Percentiles rank a stretch among this genome's conserved stretches.
phyloP scores from a whole-genome alignment of 2,797 vertebrate genomes.

The Hypotaenidia philippensis region DNA sequence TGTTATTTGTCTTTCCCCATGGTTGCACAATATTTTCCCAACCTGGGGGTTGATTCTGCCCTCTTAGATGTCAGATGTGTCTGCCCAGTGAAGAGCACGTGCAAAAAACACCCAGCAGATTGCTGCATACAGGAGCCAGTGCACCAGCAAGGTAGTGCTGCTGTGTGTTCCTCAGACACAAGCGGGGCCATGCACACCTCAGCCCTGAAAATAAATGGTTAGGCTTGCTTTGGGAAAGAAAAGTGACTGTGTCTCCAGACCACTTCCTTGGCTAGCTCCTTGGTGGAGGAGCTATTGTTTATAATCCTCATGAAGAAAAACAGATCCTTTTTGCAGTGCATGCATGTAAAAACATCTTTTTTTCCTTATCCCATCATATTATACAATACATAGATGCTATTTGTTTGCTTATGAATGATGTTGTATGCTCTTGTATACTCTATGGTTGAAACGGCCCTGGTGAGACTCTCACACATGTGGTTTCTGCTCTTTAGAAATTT shows the following conservation, averaged over 20 bases:
- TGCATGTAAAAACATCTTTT: not conserved
- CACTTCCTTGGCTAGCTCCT: not conserved
- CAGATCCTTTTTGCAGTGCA: not conserved
- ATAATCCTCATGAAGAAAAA: not conserved
- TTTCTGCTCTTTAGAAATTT: not conserved
- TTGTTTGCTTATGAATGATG: not conserved
- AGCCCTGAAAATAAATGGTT: not conserved
- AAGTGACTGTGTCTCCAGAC: not conserved
- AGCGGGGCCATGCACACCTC: not conserved
- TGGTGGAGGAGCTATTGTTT: not conserved
- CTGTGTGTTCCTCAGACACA: not conserved
- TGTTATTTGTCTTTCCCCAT: not conserved
- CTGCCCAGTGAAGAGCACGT: not conserved
- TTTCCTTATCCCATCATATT: not conserved
- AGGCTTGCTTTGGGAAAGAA: not conserved
- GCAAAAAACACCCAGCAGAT: fast-evolving
- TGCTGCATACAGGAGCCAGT: not conserved
- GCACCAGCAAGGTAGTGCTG: not conserved
- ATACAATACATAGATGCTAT: not conserved
- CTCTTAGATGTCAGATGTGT: fast-evolving
- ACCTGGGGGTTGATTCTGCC: not conserved
- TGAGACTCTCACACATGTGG: not conserved
- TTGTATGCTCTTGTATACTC: not conserved
- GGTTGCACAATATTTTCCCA: not conserved
- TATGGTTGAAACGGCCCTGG: not conserved